Conservation (phyloP, 2,888 invertebrate species). For the Sarcophaga variegata region DNA sequence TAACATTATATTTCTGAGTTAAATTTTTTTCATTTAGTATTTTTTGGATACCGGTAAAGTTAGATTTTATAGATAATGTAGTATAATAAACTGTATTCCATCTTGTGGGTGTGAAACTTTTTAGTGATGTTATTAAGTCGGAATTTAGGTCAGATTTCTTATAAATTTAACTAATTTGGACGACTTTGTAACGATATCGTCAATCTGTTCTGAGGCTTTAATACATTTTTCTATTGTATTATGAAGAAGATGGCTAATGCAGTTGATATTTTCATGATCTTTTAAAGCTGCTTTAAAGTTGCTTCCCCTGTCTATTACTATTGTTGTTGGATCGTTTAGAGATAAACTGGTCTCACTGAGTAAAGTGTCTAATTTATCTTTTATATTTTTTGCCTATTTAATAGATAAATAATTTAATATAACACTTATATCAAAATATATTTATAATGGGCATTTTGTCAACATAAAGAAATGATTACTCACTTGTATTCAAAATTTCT, state of each 20-base stretch:
- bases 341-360: slow-evolving; percentile 6
- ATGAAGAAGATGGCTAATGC: slow-evolving; percentile 3
- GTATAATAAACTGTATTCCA: no score
- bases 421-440: no score
- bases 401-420: neutral
- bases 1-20: no score
- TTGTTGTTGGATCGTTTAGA: slow-evolving; percentile 34
- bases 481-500: no score
- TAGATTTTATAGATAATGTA: no score
- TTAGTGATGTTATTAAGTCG: slow-evolving; percentile 1
- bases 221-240: slow-evolving; percentile 50
- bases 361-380: neutral
- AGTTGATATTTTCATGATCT: no score
- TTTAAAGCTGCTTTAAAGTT: no score
- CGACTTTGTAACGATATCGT: slow-evolving; percentile 27
- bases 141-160: neutral
- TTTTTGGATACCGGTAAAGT: no score
- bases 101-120: neutral
- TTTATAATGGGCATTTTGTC: no score
- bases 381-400: neutral
- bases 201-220: slow-evolving; percentile 34
- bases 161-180: neutral
- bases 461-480: no score
- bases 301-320: slow-evolving; percentile 25
- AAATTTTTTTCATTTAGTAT: no score